Conservation (phyloP, 1,140 invertebrate genomes). For the Drosophila repletoides region DNA sequence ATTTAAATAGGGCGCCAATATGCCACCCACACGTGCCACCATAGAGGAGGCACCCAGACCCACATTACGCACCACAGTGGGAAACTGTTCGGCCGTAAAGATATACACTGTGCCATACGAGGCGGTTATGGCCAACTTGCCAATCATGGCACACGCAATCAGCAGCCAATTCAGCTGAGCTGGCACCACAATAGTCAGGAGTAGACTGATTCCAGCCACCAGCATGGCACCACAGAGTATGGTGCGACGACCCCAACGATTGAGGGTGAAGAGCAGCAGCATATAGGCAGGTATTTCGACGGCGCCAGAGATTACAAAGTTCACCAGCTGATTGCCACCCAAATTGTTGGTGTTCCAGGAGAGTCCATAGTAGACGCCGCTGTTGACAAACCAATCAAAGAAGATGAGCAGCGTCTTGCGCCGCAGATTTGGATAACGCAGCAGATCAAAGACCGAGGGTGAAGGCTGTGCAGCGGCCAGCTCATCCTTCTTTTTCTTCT, state of each 20-base stretch:
- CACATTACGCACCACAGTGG: constrained; percentile 91
- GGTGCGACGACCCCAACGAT: constrained; percentile 88
- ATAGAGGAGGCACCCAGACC: constrained; percentile 90
- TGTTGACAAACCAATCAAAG: constrained; percentile 92
- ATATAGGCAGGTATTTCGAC: constrained; percentile 91
- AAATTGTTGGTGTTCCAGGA: constrained; percentile 91
- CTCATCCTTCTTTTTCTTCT: constrained; percentile 60
- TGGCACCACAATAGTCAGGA: constrained; percentile 86
- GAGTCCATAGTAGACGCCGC: constrained; percentile 91
- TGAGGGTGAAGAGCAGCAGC: constrained; percentile 88
- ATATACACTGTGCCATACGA: constrained; percentile 92
- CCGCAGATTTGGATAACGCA: constrained; percentile 88
- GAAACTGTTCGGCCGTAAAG: constrained; percentile 92
- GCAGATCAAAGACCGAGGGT: constrained; percentile 86
- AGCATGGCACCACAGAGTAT: constrained; percentile 89
- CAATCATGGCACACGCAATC: constrained; percentile 90
- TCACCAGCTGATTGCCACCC: constrained; percentile 89
- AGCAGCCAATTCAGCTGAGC: constrained; percentile 85
- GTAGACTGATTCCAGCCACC: constrained; percentile 85
- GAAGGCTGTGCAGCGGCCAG: constrained; percentile 59
- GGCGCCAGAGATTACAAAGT: constrained; percentile 89
- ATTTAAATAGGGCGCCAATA: constrained; percentile 89
- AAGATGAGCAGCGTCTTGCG: constrained; percentile 89
- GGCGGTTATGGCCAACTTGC: constrained; percentile 91
- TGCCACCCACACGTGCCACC: constrained; percentile 89